These are phyloP conservation scores for Blastobasis lacticolella DNA, from an alignment of 2,888 invertebrate genomes.

Conservation along the genomic window DNA sequence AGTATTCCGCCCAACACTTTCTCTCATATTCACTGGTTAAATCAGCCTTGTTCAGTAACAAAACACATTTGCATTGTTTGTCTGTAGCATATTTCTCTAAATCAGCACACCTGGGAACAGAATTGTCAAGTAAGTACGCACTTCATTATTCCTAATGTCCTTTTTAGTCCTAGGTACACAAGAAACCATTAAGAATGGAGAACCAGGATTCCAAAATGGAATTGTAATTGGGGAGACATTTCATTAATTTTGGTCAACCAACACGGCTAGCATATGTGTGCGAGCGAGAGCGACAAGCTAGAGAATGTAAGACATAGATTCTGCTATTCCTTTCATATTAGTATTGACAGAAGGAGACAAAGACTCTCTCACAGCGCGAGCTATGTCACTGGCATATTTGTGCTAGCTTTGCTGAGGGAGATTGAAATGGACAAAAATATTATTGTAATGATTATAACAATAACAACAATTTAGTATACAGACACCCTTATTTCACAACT, in stretches of 20 bases:
- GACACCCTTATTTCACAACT: background rate
- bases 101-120: constrained; percentile 84
- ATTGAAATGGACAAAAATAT: background rate
- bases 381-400: too few species aligned
- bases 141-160: too few species aligned
- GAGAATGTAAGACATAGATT: too few species aligned
- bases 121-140: too few species aligned
- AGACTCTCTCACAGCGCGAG: too few species aligned
- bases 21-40: constrained; percentile 88
- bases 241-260: background rate
- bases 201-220: background rate
- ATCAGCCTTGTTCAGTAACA: constrained; percentile 97
- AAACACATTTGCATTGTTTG: constrained; percentile 77
- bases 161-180: background rate
- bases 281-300: too few species aligned
- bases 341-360: too few species aligned
- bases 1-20: constrained; percentile 89
- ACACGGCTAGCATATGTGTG: too few species aligned
- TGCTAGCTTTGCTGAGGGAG: too few species aligned
- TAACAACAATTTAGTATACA: too few species aligned
- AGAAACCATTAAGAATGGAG: background rate
- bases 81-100: constrained; percentile 78
- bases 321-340: too few species aligned
- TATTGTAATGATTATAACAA: background rate
- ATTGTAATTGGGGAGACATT: background rate